These are phyloP conservation scores for Polypterus senegalus DNA, from an alignment of 2,113 vertebrate genomes.

Conservation along the genomic window DNA sequence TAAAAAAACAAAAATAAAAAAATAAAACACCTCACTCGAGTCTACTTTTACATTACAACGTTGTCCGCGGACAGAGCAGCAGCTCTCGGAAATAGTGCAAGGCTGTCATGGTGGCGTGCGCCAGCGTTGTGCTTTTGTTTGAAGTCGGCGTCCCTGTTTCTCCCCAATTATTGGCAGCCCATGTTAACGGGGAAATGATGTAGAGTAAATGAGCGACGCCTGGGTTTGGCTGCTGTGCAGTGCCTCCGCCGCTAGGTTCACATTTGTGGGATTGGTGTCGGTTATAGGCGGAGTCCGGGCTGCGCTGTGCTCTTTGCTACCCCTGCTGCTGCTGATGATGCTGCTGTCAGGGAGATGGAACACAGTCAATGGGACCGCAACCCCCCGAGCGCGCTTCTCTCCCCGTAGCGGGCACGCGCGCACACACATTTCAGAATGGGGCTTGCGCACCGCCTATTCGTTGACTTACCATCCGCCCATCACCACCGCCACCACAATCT, in stretches of 20 bases:
- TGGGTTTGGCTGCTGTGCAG: conserved; percentile 23
- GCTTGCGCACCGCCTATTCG: conserved; percentile 6
- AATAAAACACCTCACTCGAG: conserved; percentile 34
- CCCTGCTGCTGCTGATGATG: conserved; percentile 39
- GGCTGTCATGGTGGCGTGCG: conserved; percentile 64
- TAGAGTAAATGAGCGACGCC: conserved; percentile 21
- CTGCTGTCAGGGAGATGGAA: conserved; percentile 60
- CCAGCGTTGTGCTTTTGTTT: conserved; percentile 49
- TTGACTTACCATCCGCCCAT: too few species aligned
- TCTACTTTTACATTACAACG: conserved; percentile 59
- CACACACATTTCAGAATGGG: conserved; percentile 60
- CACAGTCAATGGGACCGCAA: conserved; percentile 60
- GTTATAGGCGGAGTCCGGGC: conserved; percentile 46
- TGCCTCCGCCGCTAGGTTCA: conserved; percentile 27
- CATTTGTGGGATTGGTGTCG: conserved; percentile 26
- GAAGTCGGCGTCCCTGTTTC: conserved; percentile 35
- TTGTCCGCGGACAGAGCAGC: conserved; percentile 53
- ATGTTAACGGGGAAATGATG: conserved; percentile 45
- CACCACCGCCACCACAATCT: too few species aligned
- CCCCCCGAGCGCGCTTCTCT: conserved; percentile 52
- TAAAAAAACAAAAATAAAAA: conserved; percentile 11
- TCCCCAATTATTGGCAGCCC: conserved; percentile 52
- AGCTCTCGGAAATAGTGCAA: conserved; percentile 44
- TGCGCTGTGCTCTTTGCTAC: conserved; percentile 23
- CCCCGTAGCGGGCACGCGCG: conserved; percentile 27